Conservation (phyloP, 2,797 vertebrate genomes). For the Rhinichthys osculus region DNA sequence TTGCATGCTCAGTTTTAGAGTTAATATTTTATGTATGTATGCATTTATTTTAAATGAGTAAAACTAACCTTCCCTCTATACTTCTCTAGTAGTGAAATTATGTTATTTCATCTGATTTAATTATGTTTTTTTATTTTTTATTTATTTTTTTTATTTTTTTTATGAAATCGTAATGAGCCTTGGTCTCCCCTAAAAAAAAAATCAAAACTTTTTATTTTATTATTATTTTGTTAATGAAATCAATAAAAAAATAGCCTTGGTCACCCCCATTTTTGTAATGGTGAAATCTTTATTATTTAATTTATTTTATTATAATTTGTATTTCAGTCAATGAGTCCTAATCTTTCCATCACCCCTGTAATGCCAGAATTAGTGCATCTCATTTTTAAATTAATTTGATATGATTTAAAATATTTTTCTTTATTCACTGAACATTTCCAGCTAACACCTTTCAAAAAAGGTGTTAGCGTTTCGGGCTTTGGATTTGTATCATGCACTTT, state of each 20-base stretch:
- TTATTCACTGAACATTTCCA: not conserved
- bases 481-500: slow-evolving; percentile 13
- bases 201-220: too few species aligned
- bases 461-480: not conserved
- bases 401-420: too few species aligned
- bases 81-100: not conserved
- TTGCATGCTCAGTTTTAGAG: not conserved
- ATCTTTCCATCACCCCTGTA: not conserved
- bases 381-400: not conserved
- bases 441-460: not conserved
- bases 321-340: not conserved
- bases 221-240: not conserved
- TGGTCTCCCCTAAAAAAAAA: not conserved
- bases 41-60: not conserved
- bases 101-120: not conserved
- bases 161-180: not conserved
- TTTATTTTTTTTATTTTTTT: too few species aligned
- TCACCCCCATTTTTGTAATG: not conserved
- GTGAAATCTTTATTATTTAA: not conserved
- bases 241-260: not conserved
- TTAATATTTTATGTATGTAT: not conserved
- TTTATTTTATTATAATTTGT: not conserved
- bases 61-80: not conserved
- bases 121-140: not conserved
- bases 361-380: not conserved